Base-by-base conservation (phyloP, 2,888 invertebrate genomes). In the Dolichomitus sp. region DNA sequence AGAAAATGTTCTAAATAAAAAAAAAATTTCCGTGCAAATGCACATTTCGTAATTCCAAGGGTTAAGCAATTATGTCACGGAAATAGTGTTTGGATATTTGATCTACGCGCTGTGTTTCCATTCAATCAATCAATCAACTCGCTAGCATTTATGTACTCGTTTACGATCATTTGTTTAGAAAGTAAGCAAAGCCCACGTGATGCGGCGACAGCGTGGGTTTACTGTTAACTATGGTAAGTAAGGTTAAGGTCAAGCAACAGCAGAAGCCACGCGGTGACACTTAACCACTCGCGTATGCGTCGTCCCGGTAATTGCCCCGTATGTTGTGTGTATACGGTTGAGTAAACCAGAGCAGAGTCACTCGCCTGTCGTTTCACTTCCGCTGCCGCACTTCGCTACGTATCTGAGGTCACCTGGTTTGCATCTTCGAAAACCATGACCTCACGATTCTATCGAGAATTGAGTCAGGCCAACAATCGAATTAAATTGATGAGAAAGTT, bases 171-270 rank as follows among this genome's bases (percentile, higher is more conserved):
- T 73, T 48, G 48, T 19, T 50, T n/a, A n/a, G 19, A 48, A 50
- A 61, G 48, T 73, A 30, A 59, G 48, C 45, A 33, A 14, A 61
- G 19, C 50, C 19, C 73, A 45, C 42, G 57, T 23, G 19, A 33
- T 65, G 30, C 12, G 48, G 23, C 37, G 19, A 11, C 37, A 57
- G 23, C 6, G n/a, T 48, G 57, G 12, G 48, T 40, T 19, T 7
- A 61, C 19, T n/a, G 61, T 68, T 14, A 19, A 45, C 30, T 5
- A 42, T 23, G 33, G 14, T 68, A 48, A 48, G 27, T 54, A 63
- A 70, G 77, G 77, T 78, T 78, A 78, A 78, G 77, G 77, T 70
- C 69, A 70, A 78, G 70, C 63, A 78, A 63, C 69, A 33, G 37
- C 61, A 40, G 48, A n/a, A 40, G 27, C 61, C 40, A 70, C 40